Evolutionary conservation across 2,797 vertebrate genomes (phyloP), one percentile per base, ranked within the genome.

Genomic region (Champsocephalus esox): DNA sequence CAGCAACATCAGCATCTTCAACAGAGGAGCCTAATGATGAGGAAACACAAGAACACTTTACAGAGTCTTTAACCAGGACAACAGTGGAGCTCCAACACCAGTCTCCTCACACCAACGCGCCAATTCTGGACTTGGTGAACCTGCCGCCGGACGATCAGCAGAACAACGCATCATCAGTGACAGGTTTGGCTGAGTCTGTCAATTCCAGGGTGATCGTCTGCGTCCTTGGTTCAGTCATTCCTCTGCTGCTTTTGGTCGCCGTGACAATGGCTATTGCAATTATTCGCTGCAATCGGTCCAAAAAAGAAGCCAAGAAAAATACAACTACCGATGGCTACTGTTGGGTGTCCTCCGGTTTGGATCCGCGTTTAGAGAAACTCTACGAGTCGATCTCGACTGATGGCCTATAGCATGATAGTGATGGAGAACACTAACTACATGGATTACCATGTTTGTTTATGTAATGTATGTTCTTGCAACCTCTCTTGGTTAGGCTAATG

Each of bases 271-370:
- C 87, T 7, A 82, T 95, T 11, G 88, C 87, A 0, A 56, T 91
- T 9, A 88, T 83, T 52, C 87, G 93, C 51, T 92, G 88, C 78
- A 87, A 57, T n/a, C 92, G 89, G 12, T 57, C 88, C 12, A 90
- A 88, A 72, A 93, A 87, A 49, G 84, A 89, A 60, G 73, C 78
- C 7, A 94, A 93, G 84, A 95, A 94, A 83, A 92, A 59, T 0
- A 16, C 64, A 2, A 81, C 90, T 0, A 68, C 92, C 1, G 95
- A 96, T 46, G 92, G 93, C 12, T 96, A 96, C 74, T 95, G 94
- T 63, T 96, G 95, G 95, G 94, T 95, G 19, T 90, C 94, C 3
- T 91, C 94, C 8, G 94, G 93, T 48, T 57, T 95, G 66, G 91
- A 93, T 62, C 77, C 86, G 1, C 92, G 89, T 24, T 54, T 92